Conservation (phyloP, 64 coral and sea anemone genomes). For the Trachythela sp. region DNA sequence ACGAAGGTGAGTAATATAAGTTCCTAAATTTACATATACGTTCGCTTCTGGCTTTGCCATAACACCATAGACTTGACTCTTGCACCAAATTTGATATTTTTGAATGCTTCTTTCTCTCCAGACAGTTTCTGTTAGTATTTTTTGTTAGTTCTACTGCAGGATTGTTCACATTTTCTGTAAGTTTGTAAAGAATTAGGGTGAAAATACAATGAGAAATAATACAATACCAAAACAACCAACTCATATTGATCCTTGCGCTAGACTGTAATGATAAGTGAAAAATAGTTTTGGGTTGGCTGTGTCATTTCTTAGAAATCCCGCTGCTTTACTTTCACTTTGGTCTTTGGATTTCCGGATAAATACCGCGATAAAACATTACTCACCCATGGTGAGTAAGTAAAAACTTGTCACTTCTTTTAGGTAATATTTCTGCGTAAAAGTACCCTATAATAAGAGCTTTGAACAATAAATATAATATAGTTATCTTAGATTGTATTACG, state of each 20-base stretch:
- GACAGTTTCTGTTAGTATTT: background rate
- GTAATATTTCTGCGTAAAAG: background rate
- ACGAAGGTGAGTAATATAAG: conserved; percentile 66
- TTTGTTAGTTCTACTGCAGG: background rate
- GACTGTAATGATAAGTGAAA: no score
- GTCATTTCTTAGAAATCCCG: background rate
- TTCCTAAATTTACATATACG: conserved; percentile 86
- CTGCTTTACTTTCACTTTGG: background rate
- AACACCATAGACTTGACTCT: conserved; percentile 79
- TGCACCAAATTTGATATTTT: background rate
- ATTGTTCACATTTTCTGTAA: background rate
- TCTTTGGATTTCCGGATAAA: no score
- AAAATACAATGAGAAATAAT: conserved; percentile 20
- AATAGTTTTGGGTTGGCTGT: no score
- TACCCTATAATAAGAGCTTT: background rate
- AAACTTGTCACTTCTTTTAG: background rate
- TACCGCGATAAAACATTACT: background rate
- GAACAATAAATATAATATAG: background rate
- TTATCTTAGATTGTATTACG: background rate
- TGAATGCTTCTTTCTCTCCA: background rate
- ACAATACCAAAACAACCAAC: conserved; percentile 16
- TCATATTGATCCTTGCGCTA: background rate
- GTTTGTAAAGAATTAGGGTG: background rate
- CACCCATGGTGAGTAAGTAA: background rate
- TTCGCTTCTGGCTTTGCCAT: conserved; percentile 44